Evolutionary conservation across 2,113 vertebrate species (phyloP).

Genomic region (Burhinus bistriatus): DNA sequence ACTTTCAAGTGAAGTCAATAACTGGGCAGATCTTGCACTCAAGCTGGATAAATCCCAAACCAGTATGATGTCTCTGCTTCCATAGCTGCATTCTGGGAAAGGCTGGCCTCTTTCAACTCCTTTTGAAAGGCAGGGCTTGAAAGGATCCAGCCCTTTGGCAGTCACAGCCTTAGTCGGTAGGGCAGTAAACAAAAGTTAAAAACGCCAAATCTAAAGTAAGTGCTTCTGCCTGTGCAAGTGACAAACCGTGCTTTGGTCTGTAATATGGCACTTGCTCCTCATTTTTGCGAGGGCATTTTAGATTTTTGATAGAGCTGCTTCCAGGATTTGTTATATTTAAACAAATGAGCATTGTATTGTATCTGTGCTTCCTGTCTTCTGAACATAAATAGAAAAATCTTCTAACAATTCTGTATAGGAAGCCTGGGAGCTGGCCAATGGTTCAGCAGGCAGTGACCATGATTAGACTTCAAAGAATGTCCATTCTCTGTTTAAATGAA

Average conservation of each 20-base stretch:
- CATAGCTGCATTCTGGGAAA: background rate
- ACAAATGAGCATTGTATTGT: background rate
- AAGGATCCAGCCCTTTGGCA: background rate
- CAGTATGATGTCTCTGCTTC: background rate
- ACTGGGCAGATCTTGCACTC: background rate
- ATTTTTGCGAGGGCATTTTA: background rate
- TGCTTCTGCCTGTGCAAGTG: background rate
- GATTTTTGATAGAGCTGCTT: conserved; percentile 21
- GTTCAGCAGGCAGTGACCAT: conserved; percentile 58
- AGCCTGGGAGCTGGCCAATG: conserved; percentile 54
- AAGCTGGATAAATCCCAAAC: background rate
- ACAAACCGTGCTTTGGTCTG: background rate
- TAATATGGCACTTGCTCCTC: background rate
- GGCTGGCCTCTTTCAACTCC: background rate
- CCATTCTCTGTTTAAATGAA: conserved; percentile 67
- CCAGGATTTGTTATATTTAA: conserved; percentile 7
- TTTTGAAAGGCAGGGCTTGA: background rate
- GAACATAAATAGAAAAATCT: conserved; percentile 49
- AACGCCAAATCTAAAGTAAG: background rate
- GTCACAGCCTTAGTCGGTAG: background rate
- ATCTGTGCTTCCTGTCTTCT: conserved; percentile 60
- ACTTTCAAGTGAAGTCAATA: background rate
- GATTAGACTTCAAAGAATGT: conserved; percentile 68
- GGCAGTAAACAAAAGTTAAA: background rate
- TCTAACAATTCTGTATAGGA: conserved; percentile 45